Evolutionary conservation across 2,113 vertebrate genomes (phyloP).

Genomic region (Rhadina sibilatrix): DNA sequence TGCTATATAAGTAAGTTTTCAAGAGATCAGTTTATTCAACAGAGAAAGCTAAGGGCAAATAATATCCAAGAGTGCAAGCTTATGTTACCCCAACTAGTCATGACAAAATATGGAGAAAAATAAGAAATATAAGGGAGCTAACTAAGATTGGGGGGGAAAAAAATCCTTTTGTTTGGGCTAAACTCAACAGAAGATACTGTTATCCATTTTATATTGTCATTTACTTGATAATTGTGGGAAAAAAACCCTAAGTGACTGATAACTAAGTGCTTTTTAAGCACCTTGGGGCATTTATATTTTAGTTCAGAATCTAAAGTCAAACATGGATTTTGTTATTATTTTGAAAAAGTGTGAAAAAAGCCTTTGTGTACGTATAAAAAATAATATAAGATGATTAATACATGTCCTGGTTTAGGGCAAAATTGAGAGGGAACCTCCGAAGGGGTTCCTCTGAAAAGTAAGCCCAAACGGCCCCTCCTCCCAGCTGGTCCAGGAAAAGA

Average conservation of each 20-base stretch:
- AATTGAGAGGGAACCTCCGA: too few relatives aligned
- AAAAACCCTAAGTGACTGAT: neutral
- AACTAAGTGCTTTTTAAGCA: neutral
- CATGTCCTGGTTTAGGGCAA: too few relatives aligned
- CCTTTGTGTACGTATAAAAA: neutral
- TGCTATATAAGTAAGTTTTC: conserved; percentile 50
- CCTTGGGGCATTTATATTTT: neutral
- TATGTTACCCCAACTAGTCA: conserved; percentile 49
- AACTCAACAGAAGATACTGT: neutral
- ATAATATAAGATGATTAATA: conserved; percentile 19
- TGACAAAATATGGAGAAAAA: conserved; percentile 21
- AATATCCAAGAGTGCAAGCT: conserved; percentile 24
- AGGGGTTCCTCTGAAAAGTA: too few relatives aligned
- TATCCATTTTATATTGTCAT: neutral
- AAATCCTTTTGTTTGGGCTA: neutral
- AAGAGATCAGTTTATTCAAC: conserved; percentile 26
- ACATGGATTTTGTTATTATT: neutral
- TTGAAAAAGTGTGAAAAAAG: neutral
- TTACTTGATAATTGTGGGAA: neutral
- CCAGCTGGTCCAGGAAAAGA: too few relatives aligned
- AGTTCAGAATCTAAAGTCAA: neutral
- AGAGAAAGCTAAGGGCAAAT: conserved; percentile 27
- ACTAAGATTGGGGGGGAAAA: neutral
- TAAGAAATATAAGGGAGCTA: neutral
- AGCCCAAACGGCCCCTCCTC: too few relatives aligned